A percentile compares a stretch with the other conserved stretches of the same genome.
phyloP scores from a whole-genome alignment of 2,113 vertebrate genomes.

The Tachysurus fulvidraco region DNA sequence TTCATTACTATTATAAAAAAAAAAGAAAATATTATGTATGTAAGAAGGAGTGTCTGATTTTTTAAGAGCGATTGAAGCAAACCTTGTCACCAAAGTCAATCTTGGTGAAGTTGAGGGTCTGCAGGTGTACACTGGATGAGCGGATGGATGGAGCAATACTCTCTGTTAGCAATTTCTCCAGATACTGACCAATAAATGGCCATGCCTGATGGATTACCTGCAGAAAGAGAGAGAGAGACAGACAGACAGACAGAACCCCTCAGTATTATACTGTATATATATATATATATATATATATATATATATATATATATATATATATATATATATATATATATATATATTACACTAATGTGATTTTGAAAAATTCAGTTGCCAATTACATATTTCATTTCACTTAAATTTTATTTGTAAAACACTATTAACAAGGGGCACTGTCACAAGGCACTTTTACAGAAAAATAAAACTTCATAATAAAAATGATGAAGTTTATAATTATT shows the following conservation, averaged over 20 bases:
- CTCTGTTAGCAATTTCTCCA: conserved; percentile 84
- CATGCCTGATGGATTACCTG: conserved; percentile 89
- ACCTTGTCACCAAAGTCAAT: conserved; percentile 81
- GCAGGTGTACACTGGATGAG: conserved; percentile 82
- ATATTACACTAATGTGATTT: conserved; percentile 4
- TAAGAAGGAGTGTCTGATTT: not conserved
- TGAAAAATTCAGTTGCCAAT: not conserved
- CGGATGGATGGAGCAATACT: conserved; percentile 81
- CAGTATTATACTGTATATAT: not conserved
- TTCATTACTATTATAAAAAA: not conserved
- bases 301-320: too few species aligned
- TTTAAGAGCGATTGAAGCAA: conserved; percentile 13
- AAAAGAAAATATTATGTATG: not conserved
- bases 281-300: too few species aligned
- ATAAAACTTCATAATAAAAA: too few species aligned
- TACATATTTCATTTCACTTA: not conserved
- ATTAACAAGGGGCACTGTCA: too few species aligned
- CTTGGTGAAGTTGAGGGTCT: conserved; percentile 86
- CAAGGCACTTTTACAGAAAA: too few species aligned
- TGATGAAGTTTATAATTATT: too few species aligned
- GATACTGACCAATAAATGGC: conserved; percentile 88
- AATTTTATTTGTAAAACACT: too few species aligned
- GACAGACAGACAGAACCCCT: not conserved
- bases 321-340: too few species aligned
- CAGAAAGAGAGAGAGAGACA: not conserved